These are phyloP conservation scores for Sisyra nigra DNA, from an alignment of 2,888 invertebrate genomes.

Conservation along the genomic window DNA sequence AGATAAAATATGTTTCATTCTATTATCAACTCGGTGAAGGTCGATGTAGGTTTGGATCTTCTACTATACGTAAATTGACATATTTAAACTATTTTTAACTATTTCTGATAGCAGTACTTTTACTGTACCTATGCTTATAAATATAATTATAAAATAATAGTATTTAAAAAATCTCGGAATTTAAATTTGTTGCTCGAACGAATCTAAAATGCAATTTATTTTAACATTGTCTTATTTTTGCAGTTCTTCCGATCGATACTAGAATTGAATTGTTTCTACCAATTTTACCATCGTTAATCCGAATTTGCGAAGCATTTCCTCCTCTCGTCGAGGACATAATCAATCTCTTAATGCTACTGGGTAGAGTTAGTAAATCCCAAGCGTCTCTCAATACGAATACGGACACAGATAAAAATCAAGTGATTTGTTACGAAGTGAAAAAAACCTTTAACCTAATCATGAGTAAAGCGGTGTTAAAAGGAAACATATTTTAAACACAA, in stretches of 20 bases:
- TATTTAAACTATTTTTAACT: too few species aligned
- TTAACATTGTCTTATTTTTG: slow-evolving; percentile 13
- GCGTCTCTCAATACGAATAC: slow-evolving; percentile 43
- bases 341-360: slow-evolving; percentile 69
- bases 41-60: too few species aligned
- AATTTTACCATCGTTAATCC: slow-evolving; percentile 67
- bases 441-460: slow-evolving; percentile 41
- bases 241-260: slow-evolving; percentile 62
- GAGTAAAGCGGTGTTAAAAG: slow-evolving; percentile 46
- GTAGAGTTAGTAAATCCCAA: slow-evolving; percentile 70
- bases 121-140: too few species aligned
- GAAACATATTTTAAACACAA: slow-evolving; percentile 38
- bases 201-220: too few species aligned
- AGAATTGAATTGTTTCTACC: slow-evolving; percentile 70
- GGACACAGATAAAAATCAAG: slow-evolving; percentile 23
- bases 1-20: too few species aligned
- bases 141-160: too few species aligned
- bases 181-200: too few species aligned
- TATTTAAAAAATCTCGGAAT: neutral
- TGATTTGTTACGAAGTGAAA: slow-evolving; percentile 28
- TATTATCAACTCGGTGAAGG: too few species aligned
- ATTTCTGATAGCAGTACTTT: too few species aligned
- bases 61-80: too few species aligned
- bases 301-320: slow-evolving; percentile 84
- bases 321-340: slow-evolving; percentile 81